Percentiles rank a stretch among this genome's conserved stretches.
Conservation (phyloP, 2,113 vertebrate species). For the Sceloporus undulatus region DNA sequence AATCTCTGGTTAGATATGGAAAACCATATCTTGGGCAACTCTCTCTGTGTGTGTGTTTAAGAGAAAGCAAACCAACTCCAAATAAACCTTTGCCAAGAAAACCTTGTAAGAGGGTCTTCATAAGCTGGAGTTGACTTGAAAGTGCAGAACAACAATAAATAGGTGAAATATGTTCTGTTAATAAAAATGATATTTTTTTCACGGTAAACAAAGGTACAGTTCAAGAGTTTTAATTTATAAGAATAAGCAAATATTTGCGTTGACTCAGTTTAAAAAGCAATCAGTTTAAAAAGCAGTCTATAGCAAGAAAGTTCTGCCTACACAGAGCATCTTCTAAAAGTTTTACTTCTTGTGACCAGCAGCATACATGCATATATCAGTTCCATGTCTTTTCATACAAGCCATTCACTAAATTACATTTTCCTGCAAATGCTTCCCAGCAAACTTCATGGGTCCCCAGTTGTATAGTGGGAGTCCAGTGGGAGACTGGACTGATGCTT, state of each 20-base stretch:
- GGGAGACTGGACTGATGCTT: constrained; percentile 31
- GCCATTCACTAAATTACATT: constrained; percentile 46
- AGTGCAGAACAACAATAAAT: neutral
- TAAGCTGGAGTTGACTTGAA: no score
- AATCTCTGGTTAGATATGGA: no score
- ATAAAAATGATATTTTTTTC: neutral
- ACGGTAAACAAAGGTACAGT: neutral
- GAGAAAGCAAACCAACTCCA: no score
- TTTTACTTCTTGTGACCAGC: constrained; percentile 23
- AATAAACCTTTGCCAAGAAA: no score
- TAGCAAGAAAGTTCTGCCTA: neutral
- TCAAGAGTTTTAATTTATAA: neutral
- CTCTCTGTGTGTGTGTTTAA: no score
- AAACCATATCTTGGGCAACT: no score
- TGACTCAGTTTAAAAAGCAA: constrained; percentile 24
- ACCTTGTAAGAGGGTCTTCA: no score
- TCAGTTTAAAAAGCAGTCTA: constrained; percentile 29
- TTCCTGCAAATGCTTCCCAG: constrained; percentile 40
- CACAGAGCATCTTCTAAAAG: neutral
- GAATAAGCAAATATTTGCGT: constrained; percentile 24
- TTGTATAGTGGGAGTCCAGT: constrained; percentile 41
- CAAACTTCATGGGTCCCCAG: constrained; percentile 39
- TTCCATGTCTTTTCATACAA: constrained; percentile 42
- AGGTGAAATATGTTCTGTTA: neutral
- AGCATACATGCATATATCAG: constrained; percentile 3